Conservation (phyloP, 2,888 invertebrate genomes). For the Eumacrocentrus americanus region DNA sequence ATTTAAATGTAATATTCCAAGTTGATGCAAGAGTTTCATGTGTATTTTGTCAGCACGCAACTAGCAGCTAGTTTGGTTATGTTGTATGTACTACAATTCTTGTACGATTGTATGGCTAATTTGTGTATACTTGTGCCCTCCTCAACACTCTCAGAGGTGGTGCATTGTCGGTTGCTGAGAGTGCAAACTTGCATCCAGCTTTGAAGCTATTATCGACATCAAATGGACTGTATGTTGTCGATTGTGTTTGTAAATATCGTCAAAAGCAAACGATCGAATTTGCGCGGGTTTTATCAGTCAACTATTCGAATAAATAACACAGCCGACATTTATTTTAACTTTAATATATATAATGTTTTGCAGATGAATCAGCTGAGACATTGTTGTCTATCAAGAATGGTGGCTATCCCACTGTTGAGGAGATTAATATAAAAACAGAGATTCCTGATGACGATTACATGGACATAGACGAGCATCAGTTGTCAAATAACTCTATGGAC, state of each 20-base stretch:
- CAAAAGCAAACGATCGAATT: too few relatives aligned
- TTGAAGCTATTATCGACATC: conserved; percentile 23
- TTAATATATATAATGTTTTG: conserved; percentile 28
- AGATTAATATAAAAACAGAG: conserved; percentile 45
- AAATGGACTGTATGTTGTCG: conserved; percentile 57
- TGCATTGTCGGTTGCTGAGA: conserved; percentile 12
- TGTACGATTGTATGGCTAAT: conserved; percentile 17
- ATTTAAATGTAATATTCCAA: conserved; percentile 19
- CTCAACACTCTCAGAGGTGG: too few relatives aligned
- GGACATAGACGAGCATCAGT: conserved; percentile 65
- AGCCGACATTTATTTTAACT: conserved; percentile 1
- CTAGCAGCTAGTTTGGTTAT: conserved; percentile 51
- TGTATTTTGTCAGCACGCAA: conserved; percentile 39
- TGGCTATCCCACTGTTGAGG: conserved; percentile 54
- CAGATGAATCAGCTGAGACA: conserved; percentile 66
- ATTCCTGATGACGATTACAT: conserved; percentile 63
- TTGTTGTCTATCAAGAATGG: conserved; percentile 67
- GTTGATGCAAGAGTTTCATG: conserved; percentile 19
- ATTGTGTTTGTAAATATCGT: background rate
- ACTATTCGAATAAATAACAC: background rate
- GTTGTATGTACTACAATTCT: conserved; percentile 44
- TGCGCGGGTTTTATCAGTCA: background rate
- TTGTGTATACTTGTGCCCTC: conserved; percentile 28
- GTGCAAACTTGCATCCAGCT: conserved; percentile 4
- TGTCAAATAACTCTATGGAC: conserved; percentile 53